phyloP scores from a whole-genome alignment of 2,888 invertebrate genomes.

The Panopea generosa region DNA sequence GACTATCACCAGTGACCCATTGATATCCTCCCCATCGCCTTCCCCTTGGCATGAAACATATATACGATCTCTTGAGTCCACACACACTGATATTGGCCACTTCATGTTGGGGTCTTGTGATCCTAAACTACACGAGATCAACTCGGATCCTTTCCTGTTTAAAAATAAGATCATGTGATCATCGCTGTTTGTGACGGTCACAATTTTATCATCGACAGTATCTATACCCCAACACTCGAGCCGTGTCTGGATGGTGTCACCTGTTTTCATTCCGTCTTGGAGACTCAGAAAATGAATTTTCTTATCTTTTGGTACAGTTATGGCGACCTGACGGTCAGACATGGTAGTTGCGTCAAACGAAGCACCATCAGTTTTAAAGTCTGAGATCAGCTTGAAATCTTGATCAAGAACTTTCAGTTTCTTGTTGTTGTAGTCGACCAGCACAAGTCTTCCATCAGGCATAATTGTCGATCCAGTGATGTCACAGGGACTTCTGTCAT shows the following conservation, averaged over 20 bases:
- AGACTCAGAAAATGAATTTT: constrained; percentile 57
- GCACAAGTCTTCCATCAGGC: constrained; percentile 55
- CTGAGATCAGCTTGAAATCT: constrained; percentile 54
- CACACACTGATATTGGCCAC: constrained; percentile 65
- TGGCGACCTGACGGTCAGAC: constrained; percentile 44
- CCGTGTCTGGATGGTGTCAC: constrained; percentile 56
- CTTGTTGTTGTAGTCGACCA: constrained; percentile 63
- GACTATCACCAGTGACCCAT: constrained; percentile 53
- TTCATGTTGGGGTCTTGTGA: constrained; percentile 63
- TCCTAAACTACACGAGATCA: constrained; percentile 55
- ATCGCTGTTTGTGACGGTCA: constrained; percentile 61
- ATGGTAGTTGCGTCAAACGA: constrained; percentile 46
- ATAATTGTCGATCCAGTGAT: constrained; percentile 56
- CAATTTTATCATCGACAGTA: constrained; percentile 51
- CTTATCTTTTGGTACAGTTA: constrained; percentile 59
- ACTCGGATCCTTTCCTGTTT: constrained; percentile 54
- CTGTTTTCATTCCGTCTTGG: constrained; percentile 56
- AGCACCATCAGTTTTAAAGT: constrained; percentile 58
- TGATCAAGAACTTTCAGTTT: constrained; percentile 59
- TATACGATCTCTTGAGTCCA: constrained; percentile 52
- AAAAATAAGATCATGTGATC: constrained; percentile 60
- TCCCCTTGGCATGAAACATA: constrained; percentile 61
- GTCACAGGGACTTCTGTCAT: constrained; percentile 62
- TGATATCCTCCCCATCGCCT: constrained; percentile 50
- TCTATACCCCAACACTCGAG: constrained; percentile 62